A percentile compares a stretch with the other conserved stretches of the same genome.
These are phyloP conservation scores for Parazoanthus swiftii DNA, from an alignment of 92 coral and sea anemone species.

Conservation along the genomic window DNA sequence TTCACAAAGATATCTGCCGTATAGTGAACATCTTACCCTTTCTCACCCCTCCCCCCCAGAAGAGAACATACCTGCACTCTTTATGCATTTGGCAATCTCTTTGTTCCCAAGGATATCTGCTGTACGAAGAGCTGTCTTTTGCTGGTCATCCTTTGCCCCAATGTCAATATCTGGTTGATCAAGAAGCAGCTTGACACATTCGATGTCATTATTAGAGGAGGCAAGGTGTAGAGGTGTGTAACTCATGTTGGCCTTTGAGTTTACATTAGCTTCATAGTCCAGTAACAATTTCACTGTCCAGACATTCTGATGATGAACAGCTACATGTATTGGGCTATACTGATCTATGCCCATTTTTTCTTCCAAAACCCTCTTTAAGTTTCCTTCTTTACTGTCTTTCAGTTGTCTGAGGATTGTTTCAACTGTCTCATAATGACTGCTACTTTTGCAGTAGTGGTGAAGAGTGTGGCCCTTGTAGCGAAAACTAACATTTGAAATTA, in stretches of 20 bases:
- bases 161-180: constrained; percentile 19
- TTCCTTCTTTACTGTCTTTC: not conserved
- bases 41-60: not conserved
- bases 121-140: constrained; percentile 14
- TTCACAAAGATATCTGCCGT: too few species aligned
- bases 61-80: constrained; percentile 25
- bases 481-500: constrained; percentile 3
- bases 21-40: too few species aligned
- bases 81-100: constrained; percentile 40
- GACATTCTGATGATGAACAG: not conserved
- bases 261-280: constrained; percentile 17
- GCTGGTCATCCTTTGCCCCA: constrained; percentile 20
- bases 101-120: constrained; percentile 7
- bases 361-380: not conserved
- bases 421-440: constrained; percentile 15
- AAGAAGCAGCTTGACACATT: constrained; percentile 21
- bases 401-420: constrained; percentile 3
- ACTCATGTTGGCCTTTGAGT: constrained; percentile 13
- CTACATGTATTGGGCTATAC: constrained; percentile 20
- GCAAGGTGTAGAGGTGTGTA: constrained; percentile 37
- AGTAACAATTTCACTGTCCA: not conserved
- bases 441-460: constrained; percentile 25
- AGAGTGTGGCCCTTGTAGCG: constrained; percentile 26
- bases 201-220: not conserved
- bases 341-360: constrained; percentile 3